Percentiles rank a stretch among this genome's conserved stretches.
phyloP scores from a whole-genome alignment of 2,113 vertebrate species.

The Chaetorhynchus papuensis region DNA sequence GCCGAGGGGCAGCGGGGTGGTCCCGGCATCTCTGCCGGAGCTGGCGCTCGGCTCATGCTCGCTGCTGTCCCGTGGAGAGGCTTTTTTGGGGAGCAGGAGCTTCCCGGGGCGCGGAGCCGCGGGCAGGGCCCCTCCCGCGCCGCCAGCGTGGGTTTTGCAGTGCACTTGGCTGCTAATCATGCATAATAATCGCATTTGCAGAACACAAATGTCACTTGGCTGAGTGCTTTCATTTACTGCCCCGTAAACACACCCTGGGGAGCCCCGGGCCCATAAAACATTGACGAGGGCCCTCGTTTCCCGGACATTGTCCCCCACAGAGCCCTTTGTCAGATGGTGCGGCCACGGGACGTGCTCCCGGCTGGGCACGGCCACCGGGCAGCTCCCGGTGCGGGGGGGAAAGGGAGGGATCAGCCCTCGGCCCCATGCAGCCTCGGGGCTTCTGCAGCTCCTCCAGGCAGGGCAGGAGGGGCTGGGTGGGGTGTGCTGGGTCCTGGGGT shows the following conservation, averaged over 20 bases:
- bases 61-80: not conserved
- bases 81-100: not conserved
- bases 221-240: slow-evolving; percentile 69
- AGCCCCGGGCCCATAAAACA: slow-evolving; percentile 55
- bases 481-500: not conserved
- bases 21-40: fast-evolving
- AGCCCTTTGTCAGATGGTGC: not conserved
- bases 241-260: slow-evolving; percentile 60
- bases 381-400: not conserved
- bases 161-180: slow-evolving; percentile 68
- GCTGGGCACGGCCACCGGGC: not conserved
- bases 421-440: fast-evolving
- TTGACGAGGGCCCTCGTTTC: slow-evolving; percentile 35
- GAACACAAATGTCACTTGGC: slow-evolving; percentile 69
- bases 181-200: slow-evolving; percentile 69
- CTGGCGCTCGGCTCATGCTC: not conserved
- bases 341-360: not conserved
- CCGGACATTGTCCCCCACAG: not conserved
- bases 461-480: not conserved
- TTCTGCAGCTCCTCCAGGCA: not conserved
- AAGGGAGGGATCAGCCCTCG: not conserved
- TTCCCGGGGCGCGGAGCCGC: not conserved
- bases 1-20: not conserved
- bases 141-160: slow-evolving; percentile 47
- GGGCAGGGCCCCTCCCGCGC: not conserved